Percentiles rank a stretch among this genome's conserved stretches.
phyloP scores from a whole-genome alignment of 2,113 vertebrate genomes.

The Sander lucioperca region DNA sequence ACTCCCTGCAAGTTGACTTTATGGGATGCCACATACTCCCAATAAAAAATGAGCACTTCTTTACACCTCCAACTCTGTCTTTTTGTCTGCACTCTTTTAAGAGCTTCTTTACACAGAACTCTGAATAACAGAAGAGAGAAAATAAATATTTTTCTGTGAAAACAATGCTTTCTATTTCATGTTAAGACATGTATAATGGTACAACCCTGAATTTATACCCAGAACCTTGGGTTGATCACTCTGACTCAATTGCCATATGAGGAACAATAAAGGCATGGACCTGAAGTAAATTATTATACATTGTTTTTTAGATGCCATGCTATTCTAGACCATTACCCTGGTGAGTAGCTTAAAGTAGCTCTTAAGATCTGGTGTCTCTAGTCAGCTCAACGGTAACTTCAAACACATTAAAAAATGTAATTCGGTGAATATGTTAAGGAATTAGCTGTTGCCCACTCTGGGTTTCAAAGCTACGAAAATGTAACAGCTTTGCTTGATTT shows the following conservation, averaged over 20 bases:
- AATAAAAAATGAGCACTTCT: constrained; percentile 64
- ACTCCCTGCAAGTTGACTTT: constrained; percentile 70
- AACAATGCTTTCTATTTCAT: background rate
- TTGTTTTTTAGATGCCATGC: background rate
- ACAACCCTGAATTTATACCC: background rate
- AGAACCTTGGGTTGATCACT: background rate
- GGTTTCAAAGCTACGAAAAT: background rate
- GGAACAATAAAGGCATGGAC: background rate
- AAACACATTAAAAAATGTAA: background rate
- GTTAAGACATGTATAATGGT: background rate
- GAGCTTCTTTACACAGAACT: constrained; percentile 14
- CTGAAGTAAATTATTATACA: background rate
- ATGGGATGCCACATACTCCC: constrained; percentile 62
- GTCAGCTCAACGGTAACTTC: background rate
- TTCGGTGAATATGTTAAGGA: background rate
- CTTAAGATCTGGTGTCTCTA: background rate
- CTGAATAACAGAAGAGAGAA: background rate
- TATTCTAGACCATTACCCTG: background rate
- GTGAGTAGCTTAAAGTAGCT: background rate
- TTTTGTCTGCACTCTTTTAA: constrained; percentile 35
- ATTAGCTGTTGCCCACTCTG: background rate
- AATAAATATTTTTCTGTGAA: background rate
- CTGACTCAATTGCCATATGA: background rate
- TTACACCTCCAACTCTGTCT: constrained; percentile 43
- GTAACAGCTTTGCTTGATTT: background rate